These are phyloP conservation scores for Sthenelais limicola DNA, from an alignment of 2,888 invertebrate species.

Conservation along the genomic window DNA sequence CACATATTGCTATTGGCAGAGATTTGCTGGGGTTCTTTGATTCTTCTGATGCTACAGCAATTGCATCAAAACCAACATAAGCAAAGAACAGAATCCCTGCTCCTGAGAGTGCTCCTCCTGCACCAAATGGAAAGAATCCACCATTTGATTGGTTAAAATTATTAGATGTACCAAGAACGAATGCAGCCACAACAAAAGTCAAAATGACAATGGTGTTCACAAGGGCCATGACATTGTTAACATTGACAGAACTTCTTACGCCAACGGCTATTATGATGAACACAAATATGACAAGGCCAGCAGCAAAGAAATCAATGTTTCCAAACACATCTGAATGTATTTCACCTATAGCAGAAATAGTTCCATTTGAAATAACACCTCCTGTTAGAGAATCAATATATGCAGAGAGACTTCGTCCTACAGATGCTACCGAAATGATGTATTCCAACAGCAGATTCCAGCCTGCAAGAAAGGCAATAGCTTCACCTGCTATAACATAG, in stretches of 20 bases:
- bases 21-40: constrained; percentile 64
- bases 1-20: constrained; percentile 65
- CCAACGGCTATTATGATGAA: constrained; percentile 58
- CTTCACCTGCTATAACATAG: constrained; percentile 49
- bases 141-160: constrained; percentile 81
- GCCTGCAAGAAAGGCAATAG: constrained; percentile 62
- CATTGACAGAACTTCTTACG: constrained; percentile 65
- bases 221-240: constrained; percentile 66
- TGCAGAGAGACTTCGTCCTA: constrained; percentile 71
- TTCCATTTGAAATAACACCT: constrained; percentile 54
- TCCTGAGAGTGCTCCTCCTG: constrained; percentile 66
- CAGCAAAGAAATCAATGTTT: constrained; percentile 70
- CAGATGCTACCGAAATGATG: constrained; percentile 56
- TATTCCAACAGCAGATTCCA: constrained; percentile 57
- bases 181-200: constrained; percentile 77
- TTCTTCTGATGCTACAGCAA: constrained; percentile 72
- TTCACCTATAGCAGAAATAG: constrained; percentile 39
- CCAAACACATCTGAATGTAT: constrained; percentile 47
- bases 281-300: constrained; percentile 73
- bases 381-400: constrained; percentile 59
- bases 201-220: constrained; percentile 64
- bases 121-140: constrained; percentile 60
- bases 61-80: constrained; percentile 69
- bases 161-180: constrained; percentile 83
- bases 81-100: constrained; percentile 71